Evolutionary conservation across 2,888 invertebrate genomes (phyloP), one percentile per base, ranked within the genome.

Genomic region (Dimorphilus gyrociliatus): DNA sequence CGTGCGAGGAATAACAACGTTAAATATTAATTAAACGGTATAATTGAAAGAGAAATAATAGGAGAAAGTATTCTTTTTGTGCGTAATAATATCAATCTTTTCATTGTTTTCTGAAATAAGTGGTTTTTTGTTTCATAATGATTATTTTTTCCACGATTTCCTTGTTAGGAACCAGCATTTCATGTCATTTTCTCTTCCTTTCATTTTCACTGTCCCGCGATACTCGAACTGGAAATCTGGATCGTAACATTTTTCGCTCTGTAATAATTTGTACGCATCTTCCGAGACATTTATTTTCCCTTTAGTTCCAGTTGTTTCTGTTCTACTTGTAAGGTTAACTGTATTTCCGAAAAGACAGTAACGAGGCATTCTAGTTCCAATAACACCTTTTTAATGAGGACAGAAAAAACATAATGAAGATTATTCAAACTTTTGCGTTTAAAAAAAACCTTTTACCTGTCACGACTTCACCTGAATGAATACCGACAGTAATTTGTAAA

Each of bases 121-220:
- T n/a, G n/a, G n/a, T n/a, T n/a, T n/a, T n/a, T n/a, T n/a, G n/a
- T n/a, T n/a, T n/a, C n/a, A n/a, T n/a, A n/a, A n/a, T n/a, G n/a
- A n/a, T n/a, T n/a, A n/a, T n/a, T n/a, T n/a, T n/a, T n/a, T n/a
- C n/a, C n/a, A n/a, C 21, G 21, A 10, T n/a, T 41, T 36, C 32
- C 48, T 36, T n/a, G 42, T 34, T n/a, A 86, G 64, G 65, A 84
- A 80, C 79, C 84, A 86, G 14, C 84, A 81, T 55, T 84, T 76
- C 85, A 86, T 86, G 2, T 86, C 84, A 38, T 82, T 81, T 3
- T 81, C 76, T 61, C 82, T 82, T 28, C 86, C 86, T 64, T 86
- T 88, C 86, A 88, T 88, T 16, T 72, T 70, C 12, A 88, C 75
- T 36, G 81, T 81, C 12, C 86, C 86, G 30, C 86, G 75, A 53